A percentile compares a stretch with the other conserved stretches of the same genome.
phyloP scores from a whole-genome alignment of 2,113 vertebrate genomes.

The Hemichromis elongatus region DNA sequence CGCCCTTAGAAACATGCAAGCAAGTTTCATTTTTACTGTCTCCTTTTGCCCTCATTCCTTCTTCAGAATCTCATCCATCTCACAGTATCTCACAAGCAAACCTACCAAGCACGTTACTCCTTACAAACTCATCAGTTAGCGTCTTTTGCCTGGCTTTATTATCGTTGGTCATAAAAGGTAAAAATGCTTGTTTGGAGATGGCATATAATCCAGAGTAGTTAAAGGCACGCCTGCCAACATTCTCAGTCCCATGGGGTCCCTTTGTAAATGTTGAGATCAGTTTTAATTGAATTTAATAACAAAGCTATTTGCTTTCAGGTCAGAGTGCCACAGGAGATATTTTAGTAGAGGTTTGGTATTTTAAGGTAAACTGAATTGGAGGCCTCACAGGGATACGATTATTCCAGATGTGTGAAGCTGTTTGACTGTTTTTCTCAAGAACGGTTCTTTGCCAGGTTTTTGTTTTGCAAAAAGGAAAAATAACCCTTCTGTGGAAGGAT shows the following conservation, averaged over 20 bases:
- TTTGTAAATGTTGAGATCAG: not conserved
- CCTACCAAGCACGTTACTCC: not conserved
- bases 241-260: not conserved
- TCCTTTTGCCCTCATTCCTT: not conserved
- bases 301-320: slow-evolving; percentile 24
- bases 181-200: not conserved
- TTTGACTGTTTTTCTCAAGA: not conserved
- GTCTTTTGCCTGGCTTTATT: not conserved
- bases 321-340: slow-evolving; percentile 18
- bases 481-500: not conserved
- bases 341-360: slow-evolving; percentile 15
- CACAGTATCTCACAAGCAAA: not conserved
- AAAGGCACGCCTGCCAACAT: slow-evolving; percentile 5
- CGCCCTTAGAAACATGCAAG: not conserved
- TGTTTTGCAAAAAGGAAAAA: not conserved
- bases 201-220: not conserved
- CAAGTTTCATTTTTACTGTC: not conserved
- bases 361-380: not conserved
- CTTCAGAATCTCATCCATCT: not conserved
- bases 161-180: slow-evolving; percentile 23
- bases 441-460: not conserved
- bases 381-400: not conserved
- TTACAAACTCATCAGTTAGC: not conserved
- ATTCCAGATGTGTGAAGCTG: not conserved
- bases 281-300: slow-evolving; percentile 54